Percentiles rank a stretch among this genome's conserved stretches.
Evolutionary conservation across 2,113 vertebrate genomes (phyloP).

Genomic region (Hucho hucho): DNA sequence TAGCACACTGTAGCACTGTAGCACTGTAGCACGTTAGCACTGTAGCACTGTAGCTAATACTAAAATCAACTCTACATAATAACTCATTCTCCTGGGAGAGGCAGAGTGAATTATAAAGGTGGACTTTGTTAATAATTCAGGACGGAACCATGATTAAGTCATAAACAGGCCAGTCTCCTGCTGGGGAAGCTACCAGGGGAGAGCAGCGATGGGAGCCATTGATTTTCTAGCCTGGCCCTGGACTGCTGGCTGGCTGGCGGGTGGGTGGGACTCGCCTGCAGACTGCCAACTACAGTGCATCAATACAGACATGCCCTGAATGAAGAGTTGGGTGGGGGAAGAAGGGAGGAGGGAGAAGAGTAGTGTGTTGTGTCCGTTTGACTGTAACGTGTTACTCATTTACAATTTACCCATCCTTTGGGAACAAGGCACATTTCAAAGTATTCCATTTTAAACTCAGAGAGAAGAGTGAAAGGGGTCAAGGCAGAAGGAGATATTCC

Average conservation of each 20-base stretch:
- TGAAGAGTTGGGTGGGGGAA: slow-evolving; percentile 64
- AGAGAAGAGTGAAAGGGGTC: slow-evolving; percentile 42
- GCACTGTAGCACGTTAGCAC: too few species aligned
- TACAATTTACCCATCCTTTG: too few species aligned
- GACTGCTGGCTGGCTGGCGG: slow-evolving; percentile 33
- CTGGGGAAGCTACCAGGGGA: slow-evolving; percentile 36
- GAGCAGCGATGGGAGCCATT: slow-evolving; percentile 58
- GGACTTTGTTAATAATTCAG: slow-evolving; percentile 52
- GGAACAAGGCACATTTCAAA: too few species aligned
- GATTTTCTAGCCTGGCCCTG: slow-evolving; percentile 65
- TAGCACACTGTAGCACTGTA: too few species aligned
- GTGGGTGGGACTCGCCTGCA: slow-evolving; percentile 54
- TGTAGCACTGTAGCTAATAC: slow-evolving; percentile 19
- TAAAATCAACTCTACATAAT: slow-evolving; percentile 22
- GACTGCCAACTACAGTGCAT: slow-evolving; percentile 65
- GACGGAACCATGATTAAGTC: slow-evolving; percentile 60
- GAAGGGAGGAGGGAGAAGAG: slow-evolving; percentile 19
- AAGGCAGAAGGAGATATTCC: slow-evolving; percentile 37
- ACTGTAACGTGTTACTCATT: too few species aligned
- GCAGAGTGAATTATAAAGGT: slow-evolving; percentile 53
- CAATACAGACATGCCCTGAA: slow-evolving; percentile 66
- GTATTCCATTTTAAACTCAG: too few species aligned
- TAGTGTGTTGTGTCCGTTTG: slow-evolving; percentile 36
- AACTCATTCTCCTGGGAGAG: slow-evolving; percentile 26
- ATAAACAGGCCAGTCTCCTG: slow-evolving; percentile 52